These are phyloP conservation scores for Cinclus cinclus DNA, from an alignment of 2,113 vertebrate genomes.

Conservation along the genomic window DNA sequence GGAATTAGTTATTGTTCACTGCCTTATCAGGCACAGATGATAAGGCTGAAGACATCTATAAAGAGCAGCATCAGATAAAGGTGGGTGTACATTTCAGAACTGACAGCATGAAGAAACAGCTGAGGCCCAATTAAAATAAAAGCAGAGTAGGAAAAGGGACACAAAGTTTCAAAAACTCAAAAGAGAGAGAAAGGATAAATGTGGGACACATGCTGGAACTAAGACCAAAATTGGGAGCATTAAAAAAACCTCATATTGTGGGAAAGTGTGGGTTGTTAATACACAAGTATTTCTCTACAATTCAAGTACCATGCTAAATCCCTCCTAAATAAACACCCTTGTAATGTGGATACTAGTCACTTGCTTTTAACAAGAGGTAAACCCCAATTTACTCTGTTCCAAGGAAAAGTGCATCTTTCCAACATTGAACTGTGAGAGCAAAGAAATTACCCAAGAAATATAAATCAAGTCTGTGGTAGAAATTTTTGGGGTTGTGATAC, in stretches of 20 bases:
- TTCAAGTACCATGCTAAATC: background rate
- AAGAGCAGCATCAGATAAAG: slow-evolving; percentile 25
- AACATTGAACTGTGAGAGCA: background rate
- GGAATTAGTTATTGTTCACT: slow-evolving; percentile 46
- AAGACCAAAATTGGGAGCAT: background rate
- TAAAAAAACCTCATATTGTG: background rate
- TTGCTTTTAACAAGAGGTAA: background rate
- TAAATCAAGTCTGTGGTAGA: background rate
- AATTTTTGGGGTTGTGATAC: background rate
- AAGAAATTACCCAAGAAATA: background rate
- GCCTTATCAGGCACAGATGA: background rate
- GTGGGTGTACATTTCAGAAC: slow-evolving; percentile 35
- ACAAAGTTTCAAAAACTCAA: background rate
- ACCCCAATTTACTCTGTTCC: background rate
- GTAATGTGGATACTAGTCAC: background rate
- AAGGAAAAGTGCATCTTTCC: background rate
- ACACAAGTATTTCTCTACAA: background rate
- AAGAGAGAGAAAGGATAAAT: background rate
- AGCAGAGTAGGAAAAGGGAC: background rate
- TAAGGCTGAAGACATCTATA: background rate
- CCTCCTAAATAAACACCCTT: background rate
- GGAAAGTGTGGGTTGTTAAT: background rate
- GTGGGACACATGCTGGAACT: background rate
- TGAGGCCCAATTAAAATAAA: slow-evolving; percentile 42
- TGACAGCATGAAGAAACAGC: slow-evolving; percentile 26